Percentiles rank a stretch among this genome's conserved stretches.
These are phyloP conservation scores for Lepidonotus clava DNA, from an alignment of 2,888 invertebrate genomes.

Conservation along the genomic window DNA sequence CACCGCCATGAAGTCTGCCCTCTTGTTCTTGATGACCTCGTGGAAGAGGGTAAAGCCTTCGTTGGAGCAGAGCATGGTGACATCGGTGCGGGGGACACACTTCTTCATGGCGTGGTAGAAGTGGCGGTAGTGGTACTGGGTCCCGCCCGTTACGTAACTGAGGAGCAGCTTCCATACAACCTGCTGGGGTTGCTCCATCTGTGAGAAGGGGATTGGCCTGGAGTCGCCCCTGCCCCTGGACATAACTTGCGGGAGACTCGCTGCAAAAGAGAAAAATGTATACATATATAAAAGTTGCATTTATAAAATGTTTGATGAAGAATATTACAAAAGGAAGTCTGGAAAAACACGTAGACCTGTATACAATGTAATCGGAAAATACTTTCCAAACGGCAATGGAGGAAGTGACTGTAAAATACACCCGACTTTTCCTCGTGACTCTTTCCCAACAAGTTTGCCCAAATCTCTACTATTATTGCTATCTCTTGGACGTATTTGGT, in stretches of 20 bases:
- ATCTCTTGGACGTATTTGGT: no score
- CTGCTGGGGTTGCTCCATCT: background rate
- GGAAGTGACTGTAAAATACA: no score
- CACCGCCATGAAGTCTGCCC: slow-evolving; percentile 17
- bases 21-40: slow-evolving; percentile 27
- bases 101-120: slow-evolving; percentile 22
- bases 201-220: background rate
- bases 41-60: slow-evolving; percentile 35
- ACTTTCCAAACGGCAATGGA: no score
- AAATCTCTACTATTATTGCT: no score
- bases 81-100: background rate
- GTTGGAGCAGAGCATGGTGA: slow-evolving; percentile 22
- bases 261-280: background rate
- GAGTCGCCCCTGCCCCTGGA: no score
- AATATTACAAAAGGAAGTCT: background rate
- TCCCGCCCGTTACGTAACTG: background rate
- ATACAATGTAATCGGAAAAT: no score
- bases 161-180: background rate
- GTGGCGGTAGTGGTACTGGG: slow-evolving; percentile 7
- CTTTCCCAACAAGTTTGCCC: no score
- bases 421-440: no score
- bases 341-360: background rate
- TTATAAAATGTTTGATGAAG: background rate
- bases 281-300: background rate
- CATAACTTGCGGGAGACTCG: background rate